These are phyloP conservation scores for Pyralis farinalis DNA, from an alignment of 2,888 invertebrate species.

Conservation along the genomic window DNA sequence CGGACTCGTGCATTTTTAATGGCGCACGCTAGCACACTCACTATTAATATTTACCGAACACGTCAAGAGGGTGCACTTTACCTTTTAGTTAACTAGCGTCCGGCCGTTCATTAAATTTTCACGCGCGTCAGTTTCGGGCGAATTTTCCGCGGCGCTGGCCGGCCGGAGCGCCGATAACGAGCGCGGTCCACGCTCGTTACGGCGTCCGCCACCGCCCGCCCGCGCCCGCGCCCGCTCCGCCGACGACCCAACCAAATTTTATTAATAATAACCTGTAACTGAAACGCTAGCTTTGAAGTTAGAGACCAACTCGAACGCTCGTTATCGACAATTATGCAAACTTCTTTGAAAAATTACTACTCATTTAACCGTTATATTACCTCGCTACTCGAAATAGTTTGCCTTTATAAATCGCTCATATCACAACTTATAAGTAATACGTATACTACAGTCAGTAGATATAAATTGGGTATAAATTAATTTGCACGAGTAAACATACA, in stretches of 20 bases:
- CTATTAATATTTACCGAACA: slow-evolving; percentile 81
- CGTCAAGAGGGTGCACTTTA: slow-evolving; percentile 82
- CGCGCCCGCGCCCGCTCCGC: slow-evolving; percentile 22
- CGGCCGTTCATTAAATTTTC: slow-evolving; percentile 82
- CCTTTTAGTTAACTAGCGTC: slow-evolving; percentile 82
- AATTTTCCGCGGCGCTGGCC: slow-evolving; percentile 80
- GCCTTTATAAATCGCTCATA: slow-evolving; percentile 3
- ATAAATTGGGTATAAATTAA: slow-evolving; percentile 5
- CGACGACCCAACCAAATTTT: slow-evolving; percentile 71
- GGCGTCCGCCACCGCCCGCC: slow-evolving; percentile 28
- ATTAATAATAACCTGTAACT: slow-evolving; percentile 80
- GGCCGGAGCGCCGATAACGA: slow-evolving; percentile 65
- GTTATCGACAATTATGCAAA: slow-evolving; percentile 75
- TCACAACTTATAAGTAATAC: neutral
- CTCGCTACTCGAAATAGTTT: slow-evolving; percentile 16
- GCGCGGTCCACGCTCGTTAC: slow-evolving; percentile 63
- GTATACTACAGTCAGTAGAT: neutral
- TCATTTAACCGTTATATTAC: slow-evolving; percentile 31
- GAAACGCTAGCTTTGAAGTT: slow-evolving; percentile 75
- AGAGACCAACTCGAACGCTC: slow-evolving; percentile 70
- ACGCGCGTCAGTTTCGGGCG: slow-evolving; percentile 80
- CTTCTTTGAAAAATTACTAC: slow-evolving; percentile 67
- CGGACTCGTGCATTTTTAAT: slow-evolving; percentile 79
- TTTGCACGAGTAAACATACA: slow-evolving; percentile 7
- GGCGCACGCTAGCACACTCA: slow-evolving; percentile 75